Evolutionary conservation across 92 coral and sea anemone species (phyloP).

Genomic region (Porites divaricata): DNA sequence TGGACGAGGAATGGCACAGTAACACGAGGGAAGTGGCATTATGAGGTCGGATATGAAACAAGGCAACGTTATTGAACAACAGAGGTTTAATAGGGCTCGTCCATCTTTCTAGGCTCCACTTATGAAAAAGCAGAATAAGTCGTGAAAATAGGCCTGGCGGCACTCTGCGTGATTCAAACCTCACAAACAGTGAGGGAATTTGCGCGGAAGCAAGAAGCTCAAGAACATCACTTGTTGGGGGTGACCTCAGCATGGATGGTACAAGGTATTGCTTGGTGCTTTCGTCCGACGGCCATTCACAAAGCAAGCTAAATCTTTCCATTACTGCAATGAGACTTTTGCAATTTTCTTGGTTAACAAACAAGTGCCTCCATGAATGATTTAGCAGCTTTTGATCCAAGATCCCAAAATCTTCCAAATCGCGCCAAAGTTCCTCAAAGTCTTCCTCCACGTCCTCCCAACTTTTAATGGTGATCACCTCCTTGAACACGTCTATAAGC

Average conservation of each 20-base stretch:
- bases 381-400: slow-evolving; percentile 15
- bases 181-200: neutral
- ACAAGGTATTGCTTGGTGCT: neutral
- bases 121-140: neutral
- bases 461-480: slow-evolving; percentile 59
- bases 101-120: neutral
- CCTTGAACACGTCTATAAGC: slow-evolving; percentile 65
- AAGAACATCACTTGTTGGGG: neutral
- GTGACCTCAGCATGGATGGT: neutral
- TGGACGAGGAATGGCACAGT: neutral
- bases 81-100: neutral
- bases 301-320: slow-evolving; percentile 42
- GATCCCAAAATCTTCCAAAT: slow-evolving; percentile 48
- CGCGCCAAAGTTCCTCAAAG: slow-evolving; percentile 36
- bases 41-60: neutral
- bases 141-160: neutral
- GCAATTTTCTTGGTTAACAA: slow-evolving; percentile 18
- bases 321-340: slow-evolving; percentile 52
- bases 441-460: slow-evolving; percentile 9
- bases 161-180: neutral
- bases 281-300: neutral
- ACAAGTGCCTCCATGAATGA: slow-evolving; percentile 33
- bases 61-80: neutral
- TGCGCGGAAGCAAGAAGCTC: neutral
- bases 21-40: neutral